Evolutionary conservation across 2,888 invertebrate genomes (phyloP).

Genomic region (Drosophila quinaria): DNA sequence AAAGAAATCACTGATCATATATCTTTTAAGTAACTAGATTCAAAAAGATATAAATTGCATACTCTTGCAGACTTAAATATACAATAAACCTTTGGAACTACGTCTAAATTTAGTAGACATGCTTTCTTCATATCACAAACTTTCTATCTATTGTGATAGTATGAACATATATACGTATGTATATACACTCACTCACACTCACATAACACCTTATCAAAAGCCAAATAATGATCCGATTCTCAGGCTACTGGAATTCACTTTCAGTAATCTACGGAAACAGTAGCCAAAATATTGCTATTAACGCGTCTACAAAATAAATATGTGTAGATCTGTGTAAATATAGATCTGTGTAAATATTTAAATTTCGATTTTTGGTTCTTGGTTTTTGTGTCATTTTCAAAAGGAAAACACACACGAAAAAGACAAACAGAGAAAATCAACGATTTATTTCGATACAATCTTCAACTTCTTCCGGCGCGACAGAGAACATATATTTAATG

Average conservation of each 20-base stretch:
- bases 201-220: slow-evolving; percentile 44
- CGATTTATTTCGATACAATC: slow-evolving; percentile 53
- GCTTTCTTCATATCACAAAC: slow-evolving; percentile 10
- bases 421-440: slow-evolving; percentile 42
- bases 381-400: slow-evolving; percentile 49
- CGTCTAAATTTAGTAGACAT: slow-evolving; percentile 7
- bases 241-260: slow-evolving; percentile 73
- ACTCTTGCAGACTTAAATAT: not conserved
- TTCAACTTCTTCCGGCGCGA: slow-evolving; percentile 66
- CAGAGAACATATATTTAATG: slow-evolving; percentile 50
- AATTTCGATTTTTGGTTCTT: slow-evolving; percentile 49
- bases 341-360: slow-evolving; percentile 72
- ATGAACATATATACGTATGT: not conserved
- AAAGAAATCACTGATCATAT: no score
- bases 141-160: slow-evolving; percentile 34
- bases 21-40: not conserved
- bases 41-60: not conserved
- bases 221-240: slow-evolving; percentile 54
- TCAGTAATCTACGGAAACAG: slow-evolving; percentile 64
- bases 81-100: not conserved
- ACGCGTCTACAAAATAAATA: slow-evolving; percentile 52
- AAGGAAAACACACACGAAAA: slow-evolving; percentile 36
- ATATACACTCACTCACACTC: slow-evolving; percentile 12
- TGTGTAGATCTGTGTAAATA: slow-evolving; percentile 55
- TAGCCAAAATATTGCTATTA: slow-evolving; percentile 72